Conservation (phyloP, 30 jellyfish, hydroid and myxozoan genomes). For the Cassiopea xamachana region DNA sequence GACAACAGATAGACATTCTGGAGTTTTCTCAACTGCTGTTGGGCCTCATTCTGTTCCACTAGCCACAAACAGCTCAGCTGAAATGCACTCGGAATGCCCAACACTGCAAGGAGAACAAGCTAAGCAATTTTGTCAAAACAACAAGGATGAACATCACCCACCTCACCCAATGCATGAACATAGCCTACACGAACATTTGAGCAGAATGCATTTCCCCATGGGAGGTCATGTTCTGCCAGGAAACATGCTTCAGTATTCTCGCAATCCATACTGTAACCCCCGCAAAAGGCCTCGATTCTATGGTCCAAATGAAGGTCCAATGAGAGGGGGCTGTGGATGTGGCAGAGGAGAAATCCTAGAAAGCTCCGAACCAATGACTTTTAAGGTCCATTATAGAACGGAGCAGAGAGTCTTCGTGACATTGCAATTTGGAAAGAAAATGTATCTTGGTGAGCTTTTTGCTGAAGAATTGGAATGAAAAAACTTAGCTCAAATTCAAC, state of each 20-base stretch:
- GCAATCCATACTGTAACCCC: conserved; percentile 60
- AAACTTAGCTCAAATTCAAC: neutral
- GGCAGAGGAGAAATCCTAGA: conserved; percentile 55
- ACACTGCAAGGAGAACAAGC: conserved; percentile 34
- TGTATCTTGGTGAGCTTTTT: conserved; percentile 69
- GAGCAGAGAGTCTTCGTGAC: conserved; percentile 80
- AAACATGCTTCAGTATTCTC: conserved; percentile 40
- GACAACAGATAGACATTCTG: neutral
- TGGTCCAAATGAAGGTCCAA: conserved; percentile 61
- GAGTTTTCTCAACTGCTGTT: conserved; percentile 9
- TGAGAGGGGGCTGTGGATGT: conserved; percentile 76
- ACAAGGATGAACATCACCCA: conserved; percentile 49
- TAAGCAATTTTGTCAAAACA: conserved; percentile 31
- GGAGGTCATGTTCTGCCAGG: conserved; percentile 42
- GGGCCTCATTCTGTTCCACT: conserved; percentile 11
- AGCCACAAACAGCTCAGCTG: conserved; percentile 18
- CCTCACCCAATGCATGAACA: conserved; percentile 35
- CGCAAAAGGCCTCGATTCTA: conserved; percentile 70
- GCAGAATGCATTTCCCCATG: conserved; percentile 56
- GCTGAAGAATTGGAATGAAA: conserved; percentile 70
- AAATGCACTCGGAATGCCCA: conserved; percentile 40
- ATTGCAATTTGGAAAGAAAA: conserved; percentile 60
- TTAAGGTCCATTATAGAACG: conserved; percentile 74
- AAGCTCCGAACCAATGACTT: conserved; percentile 63
- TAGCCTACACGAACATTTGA: conserved; percentile 48